phyloP scores from a whole-genome alignment of 2,888 invertebrate species.

The Meghimatium bilineatum region DNA sequence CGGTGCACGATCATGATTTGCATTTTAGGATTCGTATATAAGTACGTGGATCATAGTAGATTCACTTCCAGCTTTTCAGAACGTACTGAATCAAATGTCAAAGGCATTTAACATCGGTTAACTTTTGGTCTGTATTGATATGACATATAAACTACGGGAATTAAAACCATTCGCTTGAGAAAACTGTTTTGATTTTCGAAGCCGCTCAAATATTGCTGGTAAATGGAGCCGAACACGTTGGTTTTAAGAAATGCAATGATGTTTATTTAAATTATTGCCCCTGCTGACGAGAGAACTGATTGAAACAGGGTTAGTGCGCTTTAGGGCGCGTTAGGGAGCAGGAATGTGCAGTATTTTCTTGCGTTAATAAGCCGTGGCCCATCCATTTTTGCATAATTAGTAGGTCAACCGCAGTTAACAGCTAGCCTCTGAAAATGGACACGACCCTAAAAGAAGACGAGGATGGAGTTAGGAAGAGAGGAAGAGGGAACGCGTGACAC shows the following conservation, averaged over 20 bases:
- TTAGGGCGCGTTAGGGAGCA: background rate
- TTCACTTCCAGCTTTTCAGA: background rate
- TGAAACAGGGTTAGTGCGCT: background rate
- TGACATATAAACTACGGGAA: conserved; percentile 3
- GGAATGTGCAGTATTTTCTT: background rate
- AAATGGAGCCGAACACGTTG: background rate
- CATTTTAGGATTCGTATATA: background rate
- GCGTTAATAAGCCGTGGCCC: background rate
- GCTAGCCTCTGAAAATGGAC: background rate
- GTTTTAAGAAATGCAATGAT: conserved; percentile 28
- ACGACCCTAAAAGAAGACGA: background rate
- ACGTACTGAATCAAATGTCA: conserved; percentile 16
- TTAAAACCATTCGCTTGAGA: background rate
- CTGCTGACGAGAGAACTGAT: background rate
- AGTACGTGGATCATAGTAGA: background rate
- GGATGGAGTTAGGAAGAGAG: background rate
- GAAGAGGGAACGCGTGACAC: background rate
- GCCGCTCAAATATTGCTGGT: background rate
- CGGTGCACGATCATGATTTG: background rate
- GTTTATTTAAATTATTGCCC: conserved; percentile 32
- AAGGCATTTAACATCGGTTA: conserved; percentile 17
- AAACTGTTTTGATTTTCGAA: background rate
- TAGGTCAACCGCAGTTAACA: conserved; percentile 1
- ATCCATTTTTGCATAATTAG: conserved; percentile 18
- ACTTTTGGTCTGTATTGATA: background rate